These are phyloP conservation scores for Cerastis leucographa DNA, from an alignment of 2,888 invertebrate species.

Conservation along the genomic window DNA sequence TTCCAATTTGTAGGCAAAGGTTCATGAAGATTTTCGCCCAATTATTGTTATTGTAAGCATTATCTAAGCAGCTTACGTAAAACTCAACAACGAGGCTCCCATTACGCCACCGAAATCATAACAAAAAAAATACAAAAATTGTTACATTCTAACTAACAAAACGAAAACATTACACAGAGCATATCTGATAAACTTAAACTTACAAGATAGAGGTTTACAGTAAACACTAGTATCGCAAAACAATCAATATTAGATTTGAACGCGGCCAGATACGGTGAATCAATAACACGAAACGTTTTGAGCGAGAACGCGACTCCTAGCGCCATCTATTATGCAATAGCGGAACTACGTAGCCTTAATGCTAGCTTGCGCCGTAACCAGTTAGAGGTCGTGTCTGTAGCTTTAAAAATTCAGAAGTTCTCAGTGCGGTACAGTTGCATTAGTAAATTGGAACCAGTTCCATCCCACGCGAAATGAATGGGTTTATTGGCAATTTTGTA, in stretches of 20 bases:
- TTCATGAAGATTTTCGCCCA: slow-evolving; percentile 35
- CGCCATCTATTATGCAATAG: slow-evolving; percentile 84
- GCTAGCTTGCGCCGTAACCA: slow-evolving; percentile 25
- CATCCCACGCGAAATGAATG: slow-evolving; percentile 63
- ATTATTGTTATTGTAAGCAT: slow-evolving; percentile 45
- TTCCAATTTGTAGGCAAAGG: slow-evolving; percentile 32
- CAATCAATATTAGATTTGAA: slow-evolving; percentile 82
- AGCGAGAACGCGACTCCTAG: slow-evolving; percentile 55
- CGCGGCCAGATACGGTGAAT: slow-evolving; percentile 75
- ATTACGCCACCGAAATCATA: slow-evolving; percentile 22
- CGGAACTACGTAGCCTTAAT: slow-evolving; percentile 66
- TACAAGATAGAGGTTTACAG: slow-evolving; percentile 72
- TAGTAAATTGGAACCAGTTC: slow-evolving; percentile 68
- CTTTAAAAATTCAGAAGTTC: slow-evolving; percentile 48
- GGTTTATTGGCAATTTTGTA: slow-evolving; percentile 55
- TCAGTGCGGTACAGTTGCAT: slow-evolving; percentile 45
- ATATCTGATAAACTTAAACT: slow-evolving; percentile 67
- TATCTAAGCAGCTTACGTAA: slow-evolving; percentile 39
- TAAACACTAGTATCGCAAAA: slow-evolving; percentile 79
- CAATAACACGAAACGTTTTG: slow-evolving; percentile 69
- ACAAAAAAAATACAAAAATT: slow-evolving; percentile 32
- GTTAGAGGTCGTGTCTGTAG: slow-evolving; percentile 42
- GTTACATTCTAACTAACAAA: slow-evolving; percentile 46
- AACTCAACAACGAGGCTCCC: slow-evolving; percentile 11
- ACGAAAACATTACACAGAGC: slow-evolving; percentile 63